Evolutionary conservation across 2,797 vertebrate genomes (phyloP).

Genomic region (Pipistrellus pygmaeus): DNA sequence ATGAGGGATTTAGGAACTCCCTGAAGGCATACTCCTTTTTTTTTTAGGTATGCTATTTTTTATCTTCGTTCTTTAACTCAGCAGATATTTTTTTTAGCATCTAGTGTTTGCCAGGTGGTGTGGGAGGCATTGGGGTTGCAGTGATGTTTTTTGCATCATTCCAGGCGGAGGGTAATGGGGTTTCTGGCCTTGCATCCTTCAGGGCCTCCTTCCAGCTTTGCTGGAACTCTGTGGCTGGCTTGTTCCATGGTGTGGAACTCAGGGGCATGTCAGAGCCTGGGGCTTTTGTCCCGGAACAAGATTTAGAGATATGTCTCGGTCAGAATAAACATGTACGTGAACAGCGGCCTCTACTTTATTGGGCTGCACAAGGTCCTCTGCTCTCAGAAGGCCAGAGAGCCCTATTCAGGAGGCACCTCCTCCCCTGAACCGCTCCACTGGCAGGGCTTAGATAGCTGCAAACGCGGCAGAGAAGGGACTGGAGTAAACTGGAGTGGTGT

Average conservation of each 20-base stretch:
- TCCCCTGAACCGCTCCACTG: background rate
- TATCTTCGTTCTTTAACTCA: constrained; percentile 23
- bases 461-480: background rate
- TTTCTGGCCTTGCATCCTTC: background rate
- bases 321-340: background rate
- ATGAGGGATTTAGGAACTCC: background rate
- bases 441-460: background rate
- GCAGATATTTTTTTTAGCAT: background rate
- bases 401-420: background rate
- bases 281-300: constrained; percentile 4
- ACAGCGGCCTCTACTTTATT: constrained; percentile 14
- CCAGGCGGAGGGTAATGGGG: background rate
- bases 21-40: background rate
- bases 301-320: background rate
- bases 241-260: background rate
- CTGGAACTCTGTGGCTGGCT: background rate
- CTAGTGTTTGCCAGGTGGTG: background rate
- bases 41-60: too few relatives aligned
- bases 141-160: background rate
- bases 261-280: background rate
- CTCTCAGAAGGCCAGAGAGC: constrained; percentile 19
- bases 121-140: background rate
- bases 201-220: background rate
- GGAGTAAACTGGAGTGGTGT: background rate
- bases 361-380: background rate